Base-by-base conservation (phyloP, 2,113 vertebrate species). In the Clarias magur region DNA sequence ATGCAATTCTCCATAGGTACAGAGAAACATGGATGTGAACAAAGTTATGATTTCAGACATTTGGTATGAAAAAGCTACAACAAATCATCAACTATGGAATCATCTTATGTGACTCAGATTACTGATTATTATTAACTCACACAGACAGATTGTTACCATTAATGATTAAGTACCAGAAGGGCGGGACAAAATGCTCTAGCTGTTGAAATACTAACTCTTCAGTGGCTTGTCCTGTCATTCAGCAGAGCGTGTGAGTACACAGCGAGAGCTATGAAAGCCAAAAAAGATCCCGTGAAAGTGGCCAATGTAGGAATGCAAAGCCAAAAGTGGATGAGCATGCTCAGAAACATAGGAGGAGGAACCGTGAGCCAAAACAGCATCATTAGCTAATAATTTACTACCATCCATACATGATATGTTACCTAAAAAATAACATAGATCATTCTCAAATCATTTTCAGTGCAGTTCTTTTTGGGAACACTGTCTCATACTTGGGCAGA, bases 201-300 rank as follows among this genome's bases (percentile, higher is more conserved):
- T 86, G 60, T 80, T 16, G 16, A 79, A 82, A 65, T 21, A 21
- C 27, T 38, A 79, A 72, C n/a, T 82, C 70, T 56, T 84, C 84
- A 83, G 79, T 27, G 68, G 90, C 88, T 76, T 88, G 79, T 57
- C 56, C 87, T 89, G 87, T 89, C 86, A 89, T 68, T 92, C 91
- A 92, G 89, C 80, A 91, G 42, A 91, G 42, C 54, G 53, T 90
- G 88, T 89, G 88, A 91, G 86, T 88, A 92, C 93, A 94, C 91
- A 92, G 30, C 76, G 87, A 42, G 62, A 59, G 79, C 48, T 34
- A 3, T 70, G 48, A 48, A 48, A 48, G 90, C 90, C 91, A 93
- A 92, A 88, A 91, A 89, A 91, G 34, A 53, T 10, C 34, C 3
- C 53, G 56, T 87, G 34, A 80, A 88, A 15, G 30, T 16, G 13